A percentile compares a stretch with the other conserved stretches of the same genome.
Evolutionary conservation across 2,797 vertebrate species (phyloP).

Genomic region (Loris lydekkerianus): DNA sequence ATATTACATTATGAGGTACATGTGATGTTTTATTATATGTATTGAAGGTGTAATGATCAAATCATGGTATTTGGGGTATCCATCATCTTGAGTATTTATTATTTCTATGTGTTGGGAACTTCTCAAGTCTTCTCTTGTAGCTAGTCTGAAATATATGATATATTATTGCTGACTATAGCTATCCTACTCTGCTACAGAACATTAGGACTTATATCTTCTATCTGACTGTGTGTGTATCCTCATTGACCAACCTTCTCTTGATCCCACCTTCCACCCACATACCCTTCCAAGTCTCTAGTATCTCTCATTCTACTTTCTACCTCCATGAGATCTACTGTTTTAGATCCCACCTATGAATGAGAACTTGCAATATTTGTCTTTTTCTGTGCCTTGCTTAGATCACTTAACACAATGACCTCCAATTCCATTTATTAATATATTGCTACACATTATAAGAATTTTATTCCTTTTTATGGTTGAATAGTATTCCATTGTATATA

Average conservation of each 20-base stretch:
- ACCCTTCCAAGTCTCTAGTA: neutral
- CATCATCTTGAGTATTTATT: neutral
- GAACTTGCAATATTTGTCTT: neutral
- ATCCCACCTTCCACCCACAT: neutral
- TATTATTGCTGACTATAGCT: neutral
- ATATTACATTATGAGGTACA: neutral
- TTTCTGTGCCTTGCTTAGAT: neutral
- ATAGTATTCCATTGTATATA: neutral
- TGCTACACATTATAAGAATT: neutral
- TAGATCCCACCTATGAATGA: neutral
- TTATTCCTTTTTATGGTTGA: neutral
- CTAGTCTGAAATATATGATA: neutral
- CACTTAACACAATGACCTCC: neutral
- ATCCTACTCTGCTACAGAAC: neutral
- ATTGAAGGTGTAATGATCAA: neutral
- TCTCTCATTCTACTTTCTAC: neutral
- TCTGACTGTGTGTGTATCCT: neutral
- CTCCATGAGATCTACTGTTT: neutral
- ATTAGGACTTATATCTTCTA: neutral
- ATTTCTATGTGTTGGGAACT: neutral
- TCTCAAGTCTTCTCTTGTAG: neutral
- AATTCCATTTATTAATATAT: neutral
- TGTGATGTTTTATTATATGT: neutral
- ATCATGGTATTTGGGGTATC: neutral
- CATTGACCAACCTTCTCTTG: neutral